phyloP scores from a whole-genome alignment of 1,140 invertebrate species.

The Zaprionus ornatus region DNA sequence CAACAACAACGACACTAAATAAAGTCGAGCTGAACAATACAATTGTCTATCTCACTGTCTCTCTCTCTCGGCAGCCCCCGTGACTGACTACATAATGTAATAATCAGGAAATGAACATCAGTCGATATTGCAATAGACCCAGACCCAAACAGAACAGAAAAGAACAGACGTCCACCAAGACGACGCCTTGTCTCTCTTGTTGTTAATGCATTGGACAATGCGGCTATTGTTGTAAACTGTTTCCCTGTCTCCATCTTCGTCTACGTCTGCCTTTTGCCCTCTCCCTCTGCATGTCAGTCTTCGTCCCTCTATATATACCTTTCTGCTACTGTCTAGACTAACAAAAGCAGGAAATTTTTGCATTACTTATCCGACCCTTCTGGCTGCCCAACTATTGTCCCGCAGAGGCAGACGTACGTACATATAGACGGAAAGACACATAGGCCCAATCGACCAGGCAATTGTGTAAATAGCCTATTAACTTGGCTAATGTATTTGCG shows the following conservation, averaged over 20 bases:
- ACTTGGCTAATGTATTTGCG: slow-evolving; percentile 20
- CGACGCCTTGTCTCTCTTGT: slow-evolving; percentile 49
- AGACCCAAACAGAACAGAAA: slow-evolving; percentile 35
- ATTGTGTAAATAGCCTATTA: slow-evolving; percentile 74
- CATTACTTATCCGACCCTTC: slow-evolving; percentile 50
- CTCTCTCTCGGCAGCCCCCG: slow-evolving; percentile 10
- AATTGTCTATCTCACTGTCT: slow-evolving; percentile 13
- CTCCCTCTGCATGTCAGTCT: neutral
- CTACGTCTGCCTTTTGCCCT: neutral
- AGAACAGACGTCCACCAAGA: slow-evolving; percentile 52
- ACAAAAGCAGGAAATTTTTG: slow-evolving; percentile 54
- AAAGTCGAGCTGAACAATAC: slow-evolving; percentile 35
- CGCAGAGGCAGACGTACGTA: neutral
- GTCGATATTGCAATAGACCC: slow-evolving; percentile 57
- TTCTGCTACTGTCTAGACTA: slow-evolving; percentile 61
- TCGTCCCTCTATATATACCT: slow-evolving; percentile 12
- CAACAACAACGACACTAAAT: slow-evolving; percentile 13
- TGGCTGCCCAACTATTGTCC: slow-evolving; percentile 50
- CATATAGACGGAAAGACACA: neutral
- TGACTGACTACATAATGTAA: slow-evolving; percentile 63
- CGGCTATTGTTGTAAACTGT: slow-evolving; percentile 61
- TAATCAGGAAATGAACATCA: slow-evolving; percentile 69
- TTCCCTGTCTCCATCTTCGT: slow-evolving; percentile 29
- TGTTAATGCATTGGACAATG: slow-evolving; percentile 67
- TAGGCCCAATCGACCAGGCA: slow-evolving; percentile 39